These are phyloP conservation scores for Coleophora flavipennella DNA, from an alignment of 2,888 invertebrate species.

Conservation along the genomic window DNA sequence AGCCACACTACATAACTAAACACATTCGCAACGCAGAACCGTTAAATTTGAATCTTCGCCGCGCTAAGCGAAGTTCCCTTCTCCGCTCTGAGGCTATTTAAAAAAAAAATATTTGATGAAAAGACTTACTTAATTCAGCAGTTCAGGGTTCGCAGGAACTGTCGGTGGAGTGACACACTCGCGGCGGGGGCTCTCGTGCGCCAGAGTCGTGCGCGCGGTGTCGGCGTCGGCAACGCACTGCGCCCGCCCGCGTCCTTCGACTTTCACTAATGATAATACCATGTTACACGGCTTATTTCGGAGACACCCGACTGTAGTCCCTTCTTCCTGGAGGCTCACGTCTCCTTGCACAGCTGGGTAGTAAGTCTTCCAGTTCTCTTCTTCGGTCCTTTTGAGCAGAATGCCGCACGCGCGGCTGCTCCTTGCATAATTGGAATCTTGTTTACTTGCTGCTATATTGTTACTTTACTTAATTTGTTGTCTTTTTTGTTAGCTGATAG, in stretches of 20 bases:
- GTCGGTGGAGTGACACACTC: slow-evolving; percentile 9
- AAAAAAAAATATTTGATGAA: too few species aligned
- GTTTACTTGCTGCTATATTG: slow-evolving; percentile 18
- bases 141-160: background rate
- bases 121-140: slow-evolving; percentile 16
- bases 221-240: slow-evolving; percentile 39
- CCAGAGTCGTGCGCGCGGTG: slow-evolving; percentile 20
- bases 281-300: slow-evolving; percentile 6
- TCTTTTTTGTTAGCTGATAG: too few species aligned
- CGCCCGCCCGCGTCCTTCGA: slow-evolving; percentile 46
- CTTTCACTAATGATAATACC: slow-evolving; percentile 57
- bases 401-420: background rate
- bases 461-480: slow-evolving; percentile 18
- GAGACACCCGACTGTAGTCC: background rate
- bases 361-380: too few species aligned
- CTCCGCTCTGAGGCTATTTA: too few species aligned
- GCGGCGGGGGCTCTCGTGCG: slow-evolving; percentile 16
- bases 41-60: slow-evolving; percentile 35
- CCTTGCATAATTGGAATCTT: slow-evolving; percentile 23
- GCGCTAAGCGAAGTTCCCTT: too few species aligned
- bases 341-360: background rate
- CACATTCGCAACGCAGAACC: slow-evolving; percentile 30
- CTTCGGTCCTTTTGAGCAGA: too few species aligned
- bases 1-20: slow-evolving; percentile 14
- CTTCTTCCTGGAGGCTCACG: background rate